Base-by-base conservation (phyloP, 1,140 invertebrate genomes). In the Gryllus bimaculatus region DNA sequence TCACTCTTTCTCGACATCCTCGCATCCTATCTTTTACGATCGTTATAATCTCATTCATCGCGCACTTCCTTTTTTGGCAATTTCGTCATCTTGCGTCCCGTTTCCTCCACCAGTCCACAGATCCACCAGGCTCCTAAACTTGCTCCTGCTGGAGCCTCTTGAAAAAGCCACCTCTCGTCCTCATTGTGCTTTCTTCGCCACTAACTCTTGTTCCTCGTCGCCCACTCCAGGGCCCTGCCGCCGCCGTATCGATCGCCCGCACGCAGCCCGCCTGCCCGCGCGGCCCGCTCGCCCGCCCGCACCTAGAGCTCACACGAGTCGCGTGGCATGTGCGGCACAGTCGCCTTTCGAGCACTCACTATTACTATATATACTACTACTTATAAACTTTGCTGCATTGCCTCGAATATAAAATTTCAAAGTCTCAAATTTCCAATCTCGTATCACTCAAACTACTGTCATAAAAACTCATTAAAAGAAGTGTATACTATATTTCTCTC, bases 391-490 rank as follows among this genome's bases (percentile, higher is more conserved):
- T 66, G 54, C 54, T 66, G 54, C 54, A 66, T 66, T 66, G 54
- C 18, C 54, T 66, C 54, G 54, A 66, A 66, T 66, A 66, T 66
- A 66, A 66, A 66, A 66, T 66, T 66, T 66, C 54, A 66, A 66
- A 66, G 54, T 66, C 18, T 66, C 10, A 66, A 66, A 18, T 66
- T 66, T 66, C 54, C 18, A 66, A 66, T 66, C 54, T 66, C 54
- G 54, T 66, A 10, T 7, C 54, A 66, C 54, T 66, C 54, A 66
- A 66, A 66, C 18, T 13, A 66, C 18, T 66, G 54, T 66, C 10
- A 66, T 66, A 66, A 66, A 66, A 66, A 13, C 54, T 66, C 10
- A 66, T 13, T 66, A 66, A 66, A 66, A 66, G 18, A 66, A 66
- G 18, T 13, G 10, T 66, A 18, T 66, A 66, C 10, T 66, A 66